Conservation (phyloP, 2,113 vertebrate species). For the Indicator indicator region DNA sequence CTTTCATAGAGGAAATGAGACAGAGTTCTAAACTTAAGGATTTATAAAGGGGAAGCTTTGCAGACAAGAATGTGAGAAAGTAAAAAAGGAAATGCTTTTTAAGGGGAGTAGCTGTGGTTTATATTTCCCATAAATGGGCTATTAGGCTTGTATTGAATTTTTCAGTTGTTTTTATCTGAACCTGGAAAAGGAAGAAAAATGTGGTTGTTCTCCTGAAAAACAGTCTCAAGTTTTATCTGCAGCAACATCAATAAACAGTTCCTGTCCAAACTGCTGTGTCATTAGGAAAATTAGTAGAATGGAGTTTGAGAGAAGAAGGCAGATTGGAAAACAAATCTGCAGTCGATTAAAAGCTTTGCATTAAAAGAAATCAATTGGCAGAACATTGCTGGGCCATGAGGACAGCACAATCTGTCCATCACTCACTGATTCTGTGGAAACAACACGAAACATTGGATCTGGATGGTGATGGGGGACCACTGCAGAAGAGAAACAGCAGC, state of each 20-base stretch:
- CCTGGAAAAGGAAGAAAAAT: not conserved
- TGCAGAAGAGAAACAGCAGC: not conserved
- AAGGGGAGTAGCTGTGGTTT: not conserved
- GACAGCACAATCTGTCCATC: not conserved
- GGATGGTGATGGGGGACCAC: not conserved
- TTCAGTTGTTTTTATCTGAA: not conserved
- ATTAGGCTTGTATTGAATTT: not conserved
- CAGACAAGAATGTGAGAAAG: not conserved
- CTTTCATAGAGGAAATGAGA: not conserved
- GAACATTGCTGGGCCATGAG: conserved; percentile 15
- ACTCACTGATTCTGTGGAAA: not conserved
- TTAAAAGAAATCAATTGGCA: conserved; percentile 60
- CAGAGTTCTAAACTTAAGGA: not conserved
- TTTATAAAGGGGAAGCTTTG: not conserved
- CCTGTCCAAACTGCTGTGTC: conserved; percentile 59
- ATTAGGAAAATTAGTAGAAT: conserved; percentile 54
- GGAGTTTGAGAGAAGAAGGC: not conserved
- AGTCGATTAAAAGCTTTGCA: conserved; percentile 61
- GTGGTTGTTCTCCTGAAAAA: not conserved
- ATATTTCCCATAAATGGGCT: not conserved
- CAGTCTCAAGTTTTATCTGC: conserved; percentile 18
- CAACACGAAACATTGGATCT: conserved; percentile 3
- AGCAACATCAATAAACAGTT: conserved; percentile 57
- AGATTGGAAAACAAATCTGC: conserved; percentile 11
- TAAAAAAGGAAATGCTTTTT: not conserved